Percentiles rank a stretch among this genome's conserved stretches.
Evolutionary conservation across 2,113 vertebrate species (phyloP).

Genomic region (Hepsetus odoe): DNA sequence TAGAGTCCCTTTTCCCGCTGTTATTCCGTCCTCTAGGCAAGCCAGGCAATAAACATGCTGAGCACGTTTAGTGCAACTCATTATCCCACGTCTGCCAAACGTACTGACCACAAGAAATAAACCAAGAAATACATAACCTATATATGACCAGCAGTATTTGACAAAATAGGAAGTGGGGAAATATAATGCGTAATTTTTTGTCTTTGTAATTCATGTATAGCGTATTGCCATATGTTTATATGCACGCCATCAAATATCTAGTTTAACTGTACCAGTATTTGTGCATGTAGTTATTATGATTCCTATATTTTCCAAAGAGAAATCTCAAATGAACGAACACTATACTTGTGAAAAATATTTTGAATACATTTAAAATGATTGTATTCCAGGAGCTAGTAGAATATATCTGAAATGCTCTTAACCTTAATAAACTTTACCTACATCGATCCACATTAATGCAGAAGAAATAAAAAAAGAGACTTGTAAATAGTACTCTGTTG

Average conservation of each 20-base stretch:
- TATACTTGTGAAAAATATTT: no score
- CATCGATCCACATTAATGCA: constrained; percentile 11
- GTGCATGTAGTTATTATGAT: no score
- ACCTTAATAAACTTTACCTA: not conserved
- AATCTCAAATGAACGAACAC: no score
- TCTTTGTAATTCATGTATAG: not conserved
- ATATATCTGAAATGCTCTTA: constrained; percentile 12
- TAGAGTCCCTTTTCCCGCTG: constrained; percentile 6
- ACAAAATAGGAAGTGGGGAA: not conserved
- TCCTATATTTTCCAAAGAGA: no score
- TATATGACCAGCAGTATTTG: not conserved
- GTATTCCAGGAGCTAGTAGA: no score
- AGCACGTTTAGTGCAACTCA: not conserved
- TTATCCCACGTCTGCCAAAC: not conserved
- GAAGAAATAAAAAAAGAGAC: constrained; percentile 16
- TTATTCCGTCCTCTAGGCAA: not conserved
- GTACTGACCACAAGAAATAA: not conserved
- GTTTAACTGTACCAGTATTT: no score
- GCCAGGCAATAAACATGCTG: not conserved
- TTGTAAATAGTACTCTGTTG: constrained; percentile 36
- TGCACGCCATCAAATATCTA: no score
- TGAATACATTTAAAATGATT: no score
- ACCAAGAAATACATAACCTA: not conserved
- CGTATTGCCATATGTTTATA: not conserved
- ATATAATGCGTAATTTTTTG: not conserved